Conservation (phyloP, 2,888 invertebrate species). For the Volucella bombylans region DNA sequence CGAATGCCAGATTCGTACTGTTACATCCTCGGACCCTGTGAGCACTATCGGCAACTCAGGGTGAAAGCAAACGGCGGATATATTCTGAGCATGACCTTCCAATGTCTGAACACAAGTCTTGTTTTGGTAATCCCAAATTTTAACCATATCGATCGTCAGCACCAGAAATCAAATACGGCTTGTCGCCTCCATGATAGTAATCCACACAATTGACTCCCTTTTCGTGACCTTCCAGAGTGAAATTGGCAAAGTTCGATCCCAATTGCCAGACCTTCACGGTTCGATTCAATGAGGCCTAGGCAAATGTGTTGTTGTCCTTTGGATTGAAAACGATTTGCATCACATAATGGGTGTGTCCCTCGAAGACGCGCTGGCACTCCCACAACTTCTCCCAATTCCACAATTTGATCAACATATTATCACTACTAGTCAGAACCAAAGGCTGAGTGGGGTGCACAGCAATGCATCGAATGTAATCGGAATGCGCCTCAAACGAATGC, state of each 20-base stretch:
- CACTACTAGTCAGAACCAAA: constrained; percentile 97
- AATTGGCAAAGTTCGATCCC: constrained; percentile 98
- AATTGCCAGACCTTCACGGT: constrained; percentile 99
- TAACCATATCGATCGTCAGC: constrained; percentile 98
- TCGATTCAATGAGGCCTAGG: constrained; percentile 98
- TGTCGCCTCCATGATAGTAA: constrained; percentile 99
- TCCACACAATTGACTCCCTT: constrained; percentile 99
- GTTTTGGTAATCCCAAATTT: no score
- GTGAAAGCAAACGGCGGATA: constrained; percentile 97
- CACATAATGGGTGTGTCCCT: constrained; percentile 99
- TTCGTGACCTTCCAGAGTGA: constrained; percentile 98
- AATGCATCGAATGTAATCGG: constrained; percentile 98
- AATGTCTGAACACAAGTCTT: constrained; percentile 98
- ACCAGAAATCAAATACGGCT: constrained; percentile 99
- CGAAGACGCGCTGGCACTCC: constrained; percentile 99
- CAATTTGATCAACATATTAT: constrained; percentile 97
- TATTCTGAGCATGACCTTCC: constrained; percentile 98
- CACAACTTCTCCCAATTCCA: constrained; percentile 99
- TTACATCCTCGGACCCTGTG: constrained; percentile 99
- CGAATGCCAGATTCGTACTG: constrained; percentile 98
- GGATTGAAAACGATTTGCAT: constrained; percentile 99
- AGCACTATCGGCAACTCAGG: constrained; percentile 98
- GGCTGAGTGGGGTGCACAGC: constrained; percentile 99
- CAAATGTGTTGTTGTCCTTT: constrained; percentile 99
- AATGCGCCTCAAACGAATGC: constrained; percentile 98